These are phyloP conservation scores for Brachionus calyciflorus DNA, from an alignment of 1,140 invertebrate species.

Conservation along the genomic window DNA sequence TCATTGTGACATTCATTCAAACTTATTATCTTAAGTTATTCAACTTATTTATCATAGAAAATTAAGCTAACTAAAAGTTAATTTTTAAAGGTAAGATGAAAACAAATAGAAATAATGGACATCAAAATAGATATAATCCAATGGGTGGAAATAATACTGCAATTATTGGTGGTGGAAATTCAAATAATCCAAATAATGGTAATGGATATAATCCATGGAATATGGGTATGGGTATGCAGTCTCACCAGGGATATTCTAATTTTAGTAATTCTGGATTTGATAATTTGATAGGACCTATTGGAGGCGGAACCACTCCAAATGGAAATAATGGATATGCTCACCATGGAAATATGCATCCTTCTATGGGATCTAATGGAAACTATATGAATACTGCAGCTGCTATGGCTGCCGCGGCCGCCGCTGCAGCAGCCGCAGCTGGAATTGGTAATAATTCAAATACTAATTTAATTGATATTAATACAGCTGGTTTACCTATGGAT, in stretches of 20 bases:
- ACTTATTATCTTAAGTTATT: no score
- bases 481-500: no score
- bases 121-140: slow-evolving; percentile 9
- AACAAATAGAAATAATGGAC: not conserved
- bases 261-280: slow-evolving; percentile 26
- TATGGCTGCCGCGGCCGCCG: no score
- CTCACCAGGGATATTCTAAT: not conserved
- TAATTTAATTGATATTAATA: no score
- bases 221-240: not conserved
- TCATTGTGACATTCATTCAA: no score
- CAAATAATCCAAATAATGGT: not conserved
- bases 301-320: not conserved
- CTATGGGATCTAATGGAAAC: no score
- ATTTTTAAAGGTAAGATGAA: no score
- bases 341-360: not conserved
- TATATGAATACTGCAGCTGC: no score
- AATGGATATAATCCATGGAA: not conserved
- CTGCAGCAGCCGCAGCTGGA: no score
- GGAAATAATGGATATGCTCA: not conserved
- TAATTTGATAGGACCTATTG: not conserved
- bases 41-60: no score
- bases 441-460: no score
- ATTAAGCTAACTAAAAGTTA: no score
- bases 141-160: not conserved
- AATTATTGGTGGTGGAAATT: not conserved